These are phyloP conservation scores for Thalassoma bifasciatum DNA, from an alignment of 2,113 vertebrate species.

Conservation along the genomic window DNA sequence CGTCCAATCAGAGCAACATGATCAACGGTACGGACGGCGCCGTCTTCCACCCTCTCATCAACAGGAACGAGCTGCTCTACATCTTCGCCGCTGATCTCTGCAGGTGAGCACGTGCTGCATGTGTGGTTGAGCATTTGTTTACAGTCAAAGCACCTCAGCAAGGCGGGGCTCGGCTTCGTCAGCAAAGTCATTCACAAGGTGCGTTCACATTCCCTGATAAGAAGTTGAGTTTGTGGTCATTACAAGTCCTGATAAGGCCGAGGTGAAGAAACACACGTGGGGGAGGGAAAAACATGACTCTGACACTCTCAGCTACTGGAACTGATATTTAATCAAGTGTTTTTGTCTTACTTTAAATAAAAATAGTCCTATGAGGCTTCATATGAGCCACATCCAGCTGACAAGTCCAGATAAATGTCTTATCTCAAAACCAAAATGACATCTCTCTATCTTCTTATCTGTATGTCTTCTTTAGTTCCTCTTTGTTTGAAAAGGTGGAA, in stretches of 20 bases:
- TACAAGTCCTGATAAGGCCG: conserved; percentile 23
- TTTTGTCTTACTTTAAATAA: too few relatives aligned
- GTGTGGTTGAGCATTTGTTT: conserved; percentile 31
- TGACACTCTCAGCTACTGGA: background rate
- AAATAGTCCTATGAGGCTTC: too few relatives aligned
- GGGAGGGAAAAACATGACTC: background rate
- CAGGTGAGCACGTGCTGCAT: conserved; percentile 81
- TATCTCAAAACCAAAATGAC: too few relatives aligned
- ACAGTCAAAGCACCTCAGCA: conserved; percentile 12
- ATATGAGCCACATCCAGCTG: too few relatives aligned
- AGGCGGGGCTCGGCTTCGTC: background rate
- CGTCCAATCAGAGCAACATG: conserved; percentile 94
- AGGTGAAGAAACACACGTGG: background rate
- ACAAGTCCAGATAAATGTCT: too few relatives aligned
- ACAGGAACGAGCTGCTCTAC: conserved; percentile 90
- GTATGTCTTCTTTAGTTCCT: too few relatives aligned
- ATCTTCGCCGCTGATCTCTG: conserved; percentile 96
- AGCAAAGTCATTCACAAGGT: background rate
- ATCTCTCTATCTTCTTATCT: too few relatives aligned
- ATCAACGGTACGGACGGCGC: conserved; percentile 97
- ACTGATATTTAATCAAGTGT: too few relatives aligned
- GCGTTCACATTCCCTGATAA: conserved; percentile 24
- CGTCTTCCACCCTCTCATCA: conserved; percentile 92
- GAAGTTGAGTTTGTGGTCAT: background rate
- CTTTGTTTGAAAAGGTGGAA: too few relatives aligned